A percentile compares a stretch with the other conserved stretches of the same genome.
phyloP scores from a whole-genome alignment of 2,113 vertebrate species.

The Heterotis niloticus region DNA sequence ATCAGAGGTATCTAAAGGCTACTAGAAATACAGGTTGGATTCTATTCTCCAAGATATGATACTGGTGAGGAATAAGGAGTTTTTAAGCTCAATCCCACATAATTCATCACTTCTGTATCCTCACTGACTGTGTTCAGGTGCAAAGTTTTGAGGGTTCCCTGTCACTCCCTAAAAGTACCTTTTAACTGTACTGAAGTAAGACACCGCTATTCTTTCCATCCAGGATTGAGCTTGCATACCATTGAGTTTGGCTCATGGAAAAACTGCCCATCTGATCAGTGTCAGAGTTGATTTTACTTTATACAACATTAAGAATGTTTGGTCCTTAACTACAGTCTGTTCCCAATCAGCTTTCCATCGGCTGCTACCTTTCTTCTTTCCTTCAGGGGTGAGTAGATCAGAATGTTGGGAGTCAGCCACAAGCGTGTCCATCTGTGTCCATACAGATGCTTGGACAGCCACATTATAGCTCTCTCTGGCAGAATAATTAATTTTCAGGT shows the following conservation, averaged over 20 bases:
- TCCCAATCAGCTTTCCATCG: not conserved
- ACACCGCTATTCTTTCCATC: not conserved
- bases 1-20: no score
- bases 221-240: not conserved
- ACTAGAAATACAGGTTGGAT: no score
- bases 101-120: not conserved
- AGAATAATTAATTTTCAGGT: no score
- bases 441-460: no score
- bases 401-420: no score
- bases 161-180: not conserved
- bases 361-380: no score
- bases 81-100: not conserved
- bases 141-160: not conserved
- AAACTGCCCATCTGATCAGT: not conserved
- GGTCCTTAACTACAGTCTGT: constrained; percentile 1
- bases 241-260: not conserved
- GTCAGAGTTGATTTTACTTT: not conserved
- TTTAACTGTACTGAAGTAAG: not conserved
- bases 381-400: not conserved
- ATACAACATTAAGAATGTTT: not conserved
- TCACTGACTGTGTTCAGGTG: not conserved
- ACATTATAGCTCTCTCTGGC: no score
- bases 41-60: not conserved
- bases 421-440: no score
- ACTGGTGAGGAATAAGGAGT: not conserved